These are phyloP conservation scores for Oscheius myriophilus DNA, from an alignment of 2,888 invertebrate genomes.

Conservation along the genomic window DNA sequence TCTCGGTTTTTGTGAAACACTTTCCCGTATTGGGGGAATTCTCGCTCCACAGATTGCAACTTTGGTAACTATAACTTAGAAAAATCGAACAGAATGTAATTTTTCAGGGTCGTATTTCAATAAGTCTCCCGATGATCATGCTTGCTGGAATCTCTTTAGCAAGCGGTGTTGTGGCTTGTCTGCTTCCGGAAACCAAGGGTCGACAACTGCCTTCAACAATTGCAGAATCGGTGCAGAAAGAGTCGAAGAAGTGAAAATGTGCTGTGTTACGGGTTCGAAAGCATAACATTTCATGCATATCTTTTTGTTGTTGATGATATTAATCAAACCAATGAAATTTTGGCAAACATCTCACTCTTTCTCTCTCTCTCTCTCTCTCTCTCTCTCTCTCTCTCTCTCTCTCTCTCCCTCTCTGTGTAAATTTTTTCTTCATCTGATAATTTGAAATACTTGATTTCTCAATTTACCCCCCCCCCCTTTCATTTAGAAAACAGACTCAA, in stretches of 20 bases:
- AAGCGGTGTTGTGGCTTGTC: conserved; percentile 21
- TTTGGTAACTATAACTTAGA: conserved; percentile 26
- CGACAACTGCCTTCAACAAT: conserved; percentile 21
- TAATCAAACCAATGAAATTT: background rate
- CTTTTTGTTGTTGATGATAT: background rate
- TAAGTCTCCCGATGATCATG: conserved; percentile 20
- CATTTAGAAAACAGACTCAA: no score
- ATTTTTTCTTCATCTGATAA: no score
- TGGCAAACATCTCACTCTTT: background rate
- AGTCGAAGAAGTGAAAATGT: no score
- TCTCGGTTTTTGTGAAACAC: conserved; percentile 33
- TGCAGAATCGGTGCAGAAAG: conserved; percentile 11
- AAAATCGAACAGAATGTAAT: background rate
- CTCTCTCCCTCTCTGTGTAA: no score
- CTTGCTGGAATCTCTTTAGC: conserved; percentile 19
- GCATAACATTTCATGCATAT: no score
- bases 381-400: background rate
- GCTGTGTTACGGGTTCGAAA: no score
- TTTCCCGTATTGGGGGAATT: conserved; percentile 34
- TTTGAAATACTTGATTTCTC: no score
- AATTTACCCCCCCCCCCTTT: no score
- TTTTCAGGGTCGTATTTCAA: conserved; percentile 23
- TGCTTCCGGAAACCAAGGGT: conserved; percentile 31
- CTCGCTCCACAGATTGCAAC: conserved; percentile 32
- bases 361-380: background rate